Base-by-base conservation (phyloP, 2,113 vertebrate genomes). In the Chinchilla lanigera region DNA sequence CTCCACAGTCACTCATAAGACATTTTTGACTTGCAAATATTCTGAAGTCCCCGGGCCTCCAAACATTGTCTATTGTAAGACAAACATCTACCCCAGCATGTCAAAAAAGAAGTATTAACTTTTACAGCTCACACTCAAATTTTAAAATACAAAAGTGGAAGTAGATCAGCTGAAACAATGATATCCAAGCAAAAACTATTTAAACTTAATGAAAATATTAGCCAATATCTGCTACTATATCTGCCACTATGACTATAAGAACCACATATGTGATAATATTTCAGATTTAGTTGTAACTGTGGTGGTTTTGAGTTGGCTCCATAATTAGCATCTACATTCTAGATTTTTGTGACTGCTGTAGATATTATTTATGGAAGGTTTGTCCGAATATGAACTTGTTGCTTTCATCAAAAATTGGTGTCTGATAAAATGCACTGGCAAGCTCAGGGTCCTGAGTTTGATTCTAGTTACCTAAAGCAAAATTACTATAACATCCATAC, bases 231-330 rank as follows among this genome's bases (percentile, higher is more conserved):
- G 95, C 97, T 98, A 96, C 95, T 98, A 88, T 97, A 96, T 97
- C 93, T 98, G 95, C 97, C 98, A 96, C 95, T 98, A 96, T 98
- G 97, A 98, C 96, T 97, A 97, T 86, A 86, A 94, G 86, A 81
- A 97, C 98, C 96, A 98, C 91, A 98, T 97, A 98, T 98, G 93
- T 98, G 96, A 98, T 98, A 98, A 98, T 98, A 98, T 98, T 98
- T 98, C 98, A 98, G 92, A 98, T 98, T 98, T 98, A 98, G 98
- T 98, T 98, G 97, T 94, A 98, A 98, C 96, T 98, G 86, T 97
- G 95, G 50, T 97, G 89, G 96, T 98, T 97, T 98, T 98, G 97
- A 98, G 98, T 98, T 98, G 97, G 93, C 89, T 98, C 92, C 98
- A 88, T 98, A 98, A 98, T 98, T 98, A 98, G 92, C 94, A 98